phyloP scores from a whole-genome alignment of 2,888 invertebrate genomes.

The Eristalis intricaria region DNA sequence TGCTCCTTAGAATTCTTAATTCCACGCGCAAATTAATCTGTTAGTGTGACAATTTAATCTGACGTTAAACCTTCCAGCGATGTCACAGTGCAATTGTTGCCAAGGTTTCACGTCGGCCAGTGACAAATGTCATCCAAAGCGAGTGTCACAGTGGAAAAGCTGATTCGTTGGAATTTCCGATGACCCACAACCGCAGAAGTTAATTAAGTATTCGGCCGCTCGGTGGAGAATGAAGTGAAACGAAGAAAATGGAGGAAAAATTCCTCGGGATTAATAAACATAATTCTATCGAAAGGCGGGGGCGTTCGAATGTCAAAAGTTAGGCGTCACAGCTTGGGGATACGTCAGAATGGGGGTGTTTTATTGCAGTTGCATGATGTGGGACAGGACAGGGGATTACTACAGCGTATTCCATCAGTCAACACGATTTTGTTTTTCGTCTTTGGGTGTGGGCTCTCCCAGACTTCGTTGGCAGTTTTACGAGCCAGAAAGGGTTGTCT shows the following conservation, averaged over 20 bases:
- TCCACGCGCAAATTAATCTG: constrained; percentile 34
- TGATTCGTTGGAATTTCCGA: constrained; percentile 61
- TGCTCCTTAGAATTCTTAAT: constrained; percentile 50
- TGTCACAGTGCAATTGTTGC: background rate
- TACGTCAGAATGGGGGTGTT: constrained; percentile 41
- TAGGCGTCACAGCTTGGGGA: constrained; percentile 1
- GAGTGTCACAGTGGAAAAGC: constrained; percentile 10
- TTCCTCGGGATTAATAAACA: constrained; percentile 38
- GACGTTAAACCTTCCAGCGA: constrained; percentile 26
- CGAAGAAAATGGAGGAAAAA: constrained; percentile 7
- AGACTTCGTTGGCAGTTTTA: constrained; percentile 26
- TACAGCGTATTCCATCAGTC: constrained; percentile 30
- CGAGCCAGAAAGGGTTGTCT: constrained; percentile 21
- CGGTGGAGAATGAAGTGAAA: constrained; percentile 3
- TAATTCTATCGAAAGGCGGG: constrained; percentile 20
- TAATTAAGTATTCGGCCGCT: constrained; percentile 26
- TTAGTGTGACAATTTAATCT: constrained; percentile 48
- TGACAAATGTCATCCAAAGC: constrained; percentile 41
- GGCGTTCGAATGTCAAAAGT: constrained; percentile 16
- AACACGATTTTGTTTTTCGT: constrained; percentile 1
- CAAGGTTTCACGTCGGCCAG: background rate
- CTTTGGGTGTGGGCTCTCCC: constrained; percentile 1
- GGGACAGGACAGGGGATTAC: constrained; percentile 35
- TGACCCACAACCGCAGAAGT: constrained; percentile 45
- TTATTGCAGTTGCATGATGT: constrained; percentile 47